Conservation (phyloP, 2,113 vertebrate genomes). For the Willisornis vidua region DNA sequence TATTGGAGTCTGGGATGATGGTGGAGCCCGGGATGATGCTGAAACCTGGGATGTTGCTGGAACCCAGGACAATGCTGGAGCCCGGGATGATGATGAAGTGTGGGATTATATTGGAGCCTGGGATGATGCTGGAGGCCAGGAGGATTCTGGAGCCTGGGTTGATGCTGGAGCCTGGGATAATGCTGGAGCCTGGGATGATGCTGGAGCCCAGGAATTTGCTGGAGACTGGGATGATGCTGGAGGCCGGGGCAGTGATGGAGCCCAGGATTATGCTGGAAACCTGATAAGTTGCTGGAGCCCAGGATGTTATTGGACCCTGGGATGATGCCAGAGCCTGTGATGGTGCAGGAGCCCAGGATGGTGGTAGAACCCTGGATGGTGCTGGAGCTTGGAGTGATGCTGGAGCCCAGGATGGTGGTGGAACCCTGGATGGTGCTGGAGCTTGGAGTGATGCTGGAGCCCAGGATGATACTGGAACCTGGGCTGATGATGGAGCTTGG, state of each 20-base stretch:
- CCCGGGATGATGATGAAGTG: neutral
- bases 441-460: neutral
- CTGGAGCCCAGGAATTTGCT: accelerated
- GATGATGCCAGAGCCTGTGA: too few species aligned
- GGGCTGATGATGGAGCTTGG: accelerated
- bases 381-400: neutral
- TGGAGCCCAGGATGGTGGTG: accelerated
- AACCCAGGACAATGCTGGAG: neutral
- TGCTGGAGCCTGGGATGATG: accelerated
- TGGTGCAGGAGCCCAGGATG: accelerated
- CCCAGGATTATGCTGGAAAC: neutral
- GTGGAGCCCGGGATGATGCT: accelerated
- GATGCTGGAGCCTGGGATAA: neutral
- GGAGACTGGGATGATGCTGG: neutral
- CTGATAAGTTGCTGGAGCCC: accelerated
- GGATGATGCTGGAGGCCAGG: neutral
- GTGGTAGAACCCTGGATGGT: neutral
- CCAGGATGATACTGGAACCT: accelerated
- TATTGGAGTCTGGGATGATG: neutral
- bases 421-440: neutral
- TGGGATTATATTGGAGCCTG: neutral
- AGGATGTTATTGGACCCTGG: neutral
- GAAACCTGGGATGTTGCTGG: too few species aligned
- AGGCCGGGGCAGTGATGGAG: neutral
- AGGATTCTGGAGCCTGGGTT: neutral